Evolutionary conservation across 2,888 invertebrate genomes (phyloP).

Genomic region (Cantharis rufa): DNA sequence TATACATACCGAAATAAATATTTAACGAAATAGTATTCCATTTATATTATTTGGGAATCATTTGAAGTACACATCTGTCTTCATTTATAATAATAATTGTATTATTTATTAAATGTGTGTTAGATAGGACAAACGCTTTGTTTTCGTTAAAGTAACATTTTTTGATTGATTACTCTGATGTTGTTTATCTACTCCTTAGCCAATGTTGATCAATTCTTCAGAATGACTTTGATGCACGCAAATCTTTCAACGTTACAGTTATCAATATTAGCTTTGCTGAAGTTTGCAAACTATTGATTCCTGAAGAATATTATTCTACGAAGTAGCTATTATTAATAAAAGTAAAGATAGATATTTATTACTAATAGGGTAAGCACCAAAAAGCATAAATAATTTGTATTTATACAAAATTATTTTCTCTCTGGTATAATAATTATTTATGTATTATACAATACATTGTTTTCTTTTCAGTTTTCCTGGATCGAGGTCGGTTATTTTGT

Average conservation of each 20-base stretch:
- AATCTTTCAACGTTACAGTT: background rate
- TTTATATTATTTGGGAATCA: background rate
- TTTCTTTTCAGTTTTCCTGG: background rate
- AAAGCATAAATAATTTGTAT: too few relatives aligned
- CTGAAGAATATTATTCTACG: background rate
- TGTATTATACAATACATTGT: background rate
- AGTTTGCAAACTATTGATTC: background rate
- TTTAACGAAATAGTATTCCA: background rate
- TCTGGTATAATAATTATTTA: background rate
- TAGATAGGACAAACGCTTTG: background rate
- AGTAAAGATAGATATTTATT: too few relatives aligned
- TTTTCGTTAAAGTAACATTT: background rate
- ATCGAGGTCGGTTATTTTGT: background rate
- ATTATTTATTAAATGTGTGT: background rate
- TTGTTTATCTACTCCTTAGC: background rate
- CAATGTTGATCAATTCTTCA: background rate
- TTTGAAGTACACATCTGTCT: background rate
- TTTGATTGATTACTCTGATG: background rate
- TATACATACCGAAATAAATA: background rate
- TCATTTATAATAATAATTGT: background rate
- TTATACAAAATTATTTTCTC: background rate
- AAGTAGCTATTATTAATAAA: background rate
- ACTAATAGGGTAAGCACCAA: background rate
- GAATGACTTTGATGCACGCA: background rate
- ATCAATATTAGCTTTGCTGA: background rate